phyloP scores from a whole-genome alignment of 2,113 vertebrate species.

The Hippocampus comes region DNA sequence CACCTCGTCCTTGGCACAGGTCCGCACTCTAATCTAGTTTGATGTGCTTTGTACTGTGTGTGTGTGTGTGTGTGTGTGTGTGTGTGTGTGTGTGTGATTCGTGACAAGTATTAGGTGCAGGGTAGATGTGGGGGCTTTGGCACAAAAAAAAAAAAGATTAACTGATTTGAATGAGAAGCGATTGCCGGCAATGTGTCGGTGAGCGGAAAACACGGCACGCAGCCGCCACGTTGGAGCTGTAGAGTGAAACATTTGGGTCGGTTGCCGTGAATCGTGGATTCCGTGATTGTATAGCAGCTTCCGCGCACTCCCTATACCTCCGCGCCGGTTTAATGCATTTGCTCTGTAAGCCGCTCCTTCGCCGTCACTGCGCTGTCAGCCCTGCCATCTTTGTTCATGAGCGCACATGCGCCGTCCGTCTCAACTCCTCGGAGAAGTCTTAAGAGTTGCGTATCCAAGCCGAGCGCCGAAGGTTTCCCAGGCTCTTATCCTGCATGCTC shows the following conservation, averaged over 20 bases:
- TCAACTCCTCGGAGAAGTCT: slow-evolving; percentile 64
- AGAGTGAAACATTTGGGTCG: slow-evolving; percentile 49
- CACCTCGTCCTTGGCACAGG: background rate
- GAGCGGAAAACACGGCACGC: slow-evolving; percentile 22
- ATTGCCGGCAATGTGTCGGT: slow-evolving; percentile 36
- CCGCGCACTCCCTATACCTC: slow-evolving; percentile 4
- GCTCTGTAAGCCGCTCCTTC: slow-evolving; percentile 67
- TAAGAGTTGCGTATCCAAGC: slow-evolving; percentile 61
- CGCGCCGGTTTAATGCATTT: slow-evolving; percentile 64
- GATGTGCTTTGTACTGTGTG: background rate
- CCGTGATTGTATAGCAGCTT: slow-evolving; percentile 37
- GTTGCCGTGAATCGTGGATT: slow-evolving; percentile 58
- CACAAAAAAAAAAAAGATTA: slow-evolving; percentile 34
- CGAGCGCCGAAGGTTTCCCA: slow-evolving; percentile 33
- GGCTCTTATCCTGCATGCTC: slow-evolving; percentile 30
- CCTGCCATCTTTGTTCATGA: slow-evolving; percentile 73
- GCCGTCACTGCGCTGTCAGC: slow-evolving; percentile 58
- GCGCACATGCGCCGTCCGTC: slow-evolving; percentile 49
- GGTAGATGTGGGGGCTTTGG: background rate
- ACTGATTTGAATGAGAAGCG: slow-evolving; percentile 43
- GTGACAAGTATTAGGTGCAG: slow-evolving; percentile 3
- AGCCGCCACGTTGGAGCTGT: slow-evolving; percentile 32
- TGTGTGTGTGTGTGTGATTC: background rate
- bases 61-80: background rate
- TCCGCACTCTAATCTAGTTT: background rate